Percentiles rank a stretch among this genome's conserved stretches.
Conservation (phyloP, 2,113 vertebrate species). For the Aepyceros melampus region DNA sequence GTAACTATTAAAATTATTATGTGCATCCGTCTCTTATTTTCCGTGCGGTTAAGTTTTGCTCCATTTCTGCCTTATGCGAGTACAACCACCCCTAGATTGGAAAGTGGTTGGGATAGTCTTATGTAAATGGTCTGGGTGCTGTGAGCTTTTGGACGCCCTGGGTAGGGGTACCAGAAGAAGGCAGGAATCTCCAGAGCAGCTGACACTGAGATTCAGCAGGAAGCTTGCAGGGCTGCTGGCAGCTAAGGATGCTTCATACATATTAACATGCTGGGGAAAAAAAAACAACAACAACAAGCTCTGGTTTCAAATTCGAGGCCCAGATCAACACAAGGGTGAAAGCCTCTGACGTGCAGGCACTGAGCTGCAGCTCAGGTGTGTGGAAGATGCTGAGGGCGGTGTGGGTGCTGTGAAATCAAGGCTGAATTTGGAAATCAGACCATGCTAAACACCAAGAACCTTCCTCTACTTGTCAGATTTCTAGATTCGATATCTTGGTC, state of each 20-base stretch:
- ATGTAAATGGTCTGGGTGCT: neutral
- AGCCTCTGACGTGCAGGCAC: neutral
- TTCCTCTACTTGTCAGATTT: neutral
- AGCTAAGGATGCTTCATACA: neutral
- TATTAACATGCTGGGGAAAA: accelerated
- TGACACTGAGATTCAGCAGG: neutral
- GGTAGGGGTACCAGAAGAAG: neutral
- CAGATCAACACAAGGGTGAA: neutral
- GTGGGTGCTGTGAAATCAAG: neutral
- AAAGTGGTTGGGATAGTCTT: neutral
- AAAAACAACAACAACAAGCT: neutral
- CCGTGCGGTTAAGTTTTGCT: neutral
- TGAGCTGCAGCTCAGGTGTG: neutral
- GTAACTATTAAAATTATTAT: neutral
- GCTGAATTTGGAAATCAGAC: neutral
- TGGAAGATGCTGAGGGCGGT: too few relatives aligned
- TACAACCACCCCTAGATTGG: neutral
- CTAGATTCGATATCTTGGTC: neutral
- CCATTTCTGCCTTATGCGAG: neutral
- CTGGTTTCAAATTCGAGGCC: neutral
- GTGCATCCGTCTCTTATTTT: neutral
- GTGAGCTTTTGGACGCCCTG: neutral
- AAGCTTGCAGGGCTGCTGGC: neutral
- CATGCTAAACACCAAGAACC: neutral
- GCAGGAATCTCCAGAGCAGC: neutral